Base-by-base conservation (phyloP, 2,797 vertebrate species). In the Lindbergichthys nudifrons region DNA sequence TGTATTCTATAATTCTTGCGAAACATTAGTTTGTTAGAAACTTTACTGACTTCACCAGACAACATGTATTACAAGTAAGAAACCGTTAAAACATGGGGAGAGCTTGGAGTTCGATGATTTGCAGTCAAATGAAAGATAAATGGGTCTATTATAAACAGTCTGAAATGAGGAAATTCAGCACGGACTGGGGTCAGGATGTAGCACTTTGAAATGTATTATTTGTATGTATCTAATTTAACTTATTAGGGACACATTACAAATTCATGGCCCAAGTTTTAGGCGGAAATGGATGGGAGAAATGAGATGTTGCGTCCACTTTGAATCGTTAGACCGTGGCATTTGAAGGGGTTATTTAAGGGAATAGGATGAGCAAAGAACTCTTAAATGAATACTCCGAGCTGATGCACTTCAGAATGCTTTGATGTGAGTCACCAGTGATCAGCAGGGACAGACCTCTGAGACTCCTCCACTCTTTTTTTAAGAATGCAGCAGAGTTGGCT, bases 381-480 rank as follows among this genome's bases (percentile, higher is more conserved):
- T 45, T 54, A 6, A 26, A 30, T 42, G 14, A 50, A 26, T 60
- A 18, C 11, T 54, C 5, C 18, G 42, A 66, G 30, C 26, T 60
- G 7, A 51, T 10, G 56, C 58, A 23, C 13, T 10, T 65, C 11
- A 10, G 65, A 50, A 60, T 48, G 15, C 36, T 10, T n/a, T 15
- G 26, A 51, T 39, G 48, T 58, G 18, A 43, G 45, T 66, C 47
- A 10, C 41, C 2, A 18, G 39, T 72, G 59, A 70, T 62, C 59
- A 62, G 15, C 21, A 18, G 42, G 45, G 71, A 56, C 45, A 67
- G 32, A 58, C 67, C 65, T 70, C 52, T 18, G 9, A 63, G 30
- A 56, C 39, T 42, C 11, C 41, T 69, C 41, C 16, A 14, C 58
- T 16, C 23, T 43, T 21, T 30, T 30, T 21, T 67, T 66, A 70